These are phyloP conservation scores for Portevinia maculata DNA, from an alignment of 2,888 invertebrate species.

Conservation along the genomic window DNA sequence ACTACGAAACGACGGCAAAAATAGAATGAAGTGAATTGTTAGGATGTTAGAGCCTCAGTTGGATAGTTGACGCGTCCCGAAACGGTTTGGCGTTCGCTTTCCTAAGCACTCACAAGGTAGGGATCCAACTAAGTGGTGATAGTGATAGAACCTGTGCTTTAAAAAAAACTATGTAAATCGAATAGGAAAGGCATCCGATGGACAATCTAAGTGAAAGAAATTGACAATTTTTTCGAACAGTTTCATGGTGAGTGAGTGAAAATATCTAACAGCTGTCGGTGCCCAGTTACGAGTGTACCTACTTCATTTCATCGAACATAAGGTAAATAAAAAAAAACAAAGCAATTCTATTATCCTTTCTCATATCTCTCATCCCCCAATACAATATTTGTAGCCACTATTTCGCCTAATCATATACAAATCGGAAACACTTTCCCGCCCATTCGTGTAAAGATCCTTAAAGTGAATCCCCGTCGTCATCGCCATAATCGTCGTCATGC, in stretches of 20 bases:
- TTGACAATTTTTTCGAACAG: constrained; percentile 6
- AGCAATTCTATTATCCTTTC: constrained; percentile 49
- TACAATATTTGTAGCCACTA: not conserved
- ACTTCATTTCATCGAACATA: constrained; percentile 53
- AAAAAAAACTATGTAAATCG: too few relatives aligned
- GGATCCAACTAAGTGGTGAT: constrained; percentile 51
- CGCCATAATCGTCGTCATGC: constrained; percentile 70
- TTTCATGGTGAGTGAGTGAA: constrained; percentile 43
- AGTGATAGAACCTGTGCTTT: constrained; percentile 32
- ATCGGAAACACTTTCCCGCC: constrained; percentile 66
- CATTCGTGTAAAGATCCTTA: constrained; percentile 54
- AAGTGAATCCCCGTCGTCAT: constrained; percentile 66
- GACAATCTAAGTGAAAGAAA: constrained; percentile 27
- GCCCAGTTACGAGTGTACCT: constrained; percentile 25
- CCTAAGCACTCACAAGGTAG: constrained; percentile 54
- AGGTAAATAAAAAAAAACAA: constrained; percentile 62
- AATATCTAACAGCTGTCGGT: constrained; percentile 13
- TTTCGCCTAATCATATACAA: constrained; percentile 34
- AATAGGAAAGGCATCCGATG: not conserved
- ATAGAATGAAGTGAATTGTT: constrained; percentile 76
- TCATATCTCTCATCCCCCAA: constrained; percentile 26
- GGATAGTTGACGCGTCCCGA: constrained; percentile 82
- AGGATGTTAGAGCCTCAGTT: constrained; percentile 79
- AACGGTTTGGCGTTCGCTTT: constrained; percentile 81
- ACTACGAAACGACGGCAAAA: constrained; percentile 50